phyloP scores from a whole-genome alignment of 2,113 vertebrate genomes.

The Pseudopipra pipra region DNA sequence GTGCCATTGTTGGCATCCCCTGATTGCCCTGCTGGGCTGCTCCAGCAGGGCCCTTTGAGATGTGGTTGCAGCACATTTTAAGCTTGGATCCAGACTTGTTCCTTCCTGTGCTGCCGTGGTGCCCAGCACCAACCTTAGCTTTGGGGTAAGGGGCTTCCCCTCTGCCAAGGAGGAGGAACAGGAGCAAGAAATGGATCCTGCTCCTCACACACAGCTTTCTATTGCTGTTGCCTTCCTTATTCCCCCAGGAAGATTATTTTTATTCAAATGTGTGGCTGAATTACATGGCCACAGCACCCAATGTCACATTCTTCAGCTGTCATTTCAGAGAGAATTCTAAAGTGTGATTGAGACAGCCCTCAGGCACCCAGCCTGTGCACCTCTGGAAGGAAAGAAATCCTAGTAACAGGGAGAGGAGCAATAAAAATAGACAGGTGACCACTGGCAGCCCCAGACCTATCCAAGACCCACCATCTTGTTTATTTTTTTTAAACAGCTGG shows the following conservation, averaged over 20 bases:
- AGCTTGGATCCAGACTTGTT: not conserved
- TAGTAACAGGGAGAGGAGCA: not conserved
- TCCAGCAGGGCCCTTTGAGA: not conserved
- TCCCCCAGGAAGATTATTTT: not conserved
- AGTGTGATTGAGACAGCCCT: not conserved
- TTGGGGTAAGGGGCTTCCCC: not conserved
- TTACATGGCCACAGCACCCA: not conserved
- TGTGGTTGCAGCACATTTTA: accelerated
- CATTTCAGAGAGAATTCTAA: not conserved
- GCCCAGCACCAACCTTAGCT: not conserved
- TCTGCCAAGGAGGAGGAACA: not conserved
- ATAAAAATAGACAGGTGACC: not conserved
- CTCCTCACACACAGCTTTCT: not conserved
- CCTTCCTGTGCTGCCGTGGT: not conserved
- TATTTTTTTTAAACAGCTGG: constrained; percentile 78
- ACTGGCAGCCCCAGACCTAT: not conserved
- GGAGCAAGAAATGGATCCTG: not conserved
- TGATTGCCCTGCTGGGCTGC: not conserved
- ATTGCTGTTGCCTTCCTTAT: not conserved
- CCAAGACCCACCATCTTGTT: not conserved
- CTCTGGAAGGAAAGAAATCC: not conserved
- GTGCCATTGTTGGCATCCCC: accelerated
- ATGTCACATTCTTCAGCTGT: not conserved
- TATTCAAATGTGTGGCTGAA: accelerated
- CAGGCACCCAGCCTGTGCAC: not conserved